Percentiles rank a stretch among this genome's conserved stretches.
Evolutionary conservation across 2,888 invertebrate species (phyloP).

Genomic region (Campopleginae sp.): DNA sequence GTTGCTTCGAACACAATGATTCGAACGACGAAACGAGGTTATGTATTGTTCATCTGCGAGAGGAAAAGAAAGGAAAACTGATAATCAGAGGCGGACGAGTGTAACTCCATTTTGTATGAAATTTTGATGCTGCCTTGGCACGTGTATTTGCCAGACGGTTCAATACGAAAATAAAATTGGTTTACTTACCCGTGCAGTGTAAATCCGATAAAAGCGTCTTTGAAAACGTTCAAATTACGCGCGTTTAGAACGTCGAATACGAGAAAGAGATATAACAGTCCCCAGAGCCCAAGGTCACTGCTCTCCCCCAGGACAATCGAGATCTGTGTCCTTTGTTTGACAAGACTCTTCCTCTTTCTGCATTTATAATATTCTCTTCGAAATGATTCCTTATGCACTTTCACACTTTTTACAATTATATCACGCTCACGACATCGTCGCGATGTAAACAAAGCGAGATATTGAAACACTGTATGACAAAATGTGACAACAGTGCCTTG

Average conservation of each 20-base stretch:
- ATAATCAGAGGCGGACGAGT: neutral
- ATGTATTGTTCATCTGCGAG: neutral
- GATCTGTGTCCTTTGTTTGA: constrained; percentile 70
- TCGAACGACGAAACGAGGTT: neutral
- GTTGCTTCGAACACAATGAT: neutral
- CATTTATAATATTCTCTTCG: constrained; percentile 32
- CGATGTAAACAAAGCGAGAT: constrained; percentile 82
- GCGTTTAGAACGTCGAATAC: constrained; percentile 64
- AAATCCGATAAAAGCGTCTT: neutral
- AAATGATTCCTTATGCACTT: constrained; percentile 2
- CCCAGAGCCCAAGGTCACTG: constrained; percentile 82
- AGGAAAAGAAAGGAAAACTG: neutral
- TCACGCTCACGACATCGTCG: constrained; percentile 64
- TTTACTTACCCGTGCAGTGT: constrained; percentile 33
- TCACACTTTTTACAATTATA: constrained; percentile 58
- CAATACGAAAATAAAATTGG: neutral
- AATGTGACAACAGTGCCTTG: constrained; percentile 84
- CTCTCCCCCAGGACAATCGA: constrained; percentile 73
- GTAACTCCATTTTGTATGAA: neutral
- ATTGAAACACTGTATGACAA: constrained; percentile 84
- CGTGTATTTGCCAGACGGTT: neutral
- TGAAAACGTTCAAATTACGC: constrained; percentile 75
- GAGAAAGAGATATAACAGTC: constrained; percentile 77
- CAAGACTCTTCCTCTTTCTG: constrained; percentile 31
- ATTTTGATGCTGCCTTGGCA: neutral